These are phyloP conservation scores for Drosophila ironensis DNA, from an alignment of 1,140 invertebrate genomes.

Conservation along the genomic window DNA sequence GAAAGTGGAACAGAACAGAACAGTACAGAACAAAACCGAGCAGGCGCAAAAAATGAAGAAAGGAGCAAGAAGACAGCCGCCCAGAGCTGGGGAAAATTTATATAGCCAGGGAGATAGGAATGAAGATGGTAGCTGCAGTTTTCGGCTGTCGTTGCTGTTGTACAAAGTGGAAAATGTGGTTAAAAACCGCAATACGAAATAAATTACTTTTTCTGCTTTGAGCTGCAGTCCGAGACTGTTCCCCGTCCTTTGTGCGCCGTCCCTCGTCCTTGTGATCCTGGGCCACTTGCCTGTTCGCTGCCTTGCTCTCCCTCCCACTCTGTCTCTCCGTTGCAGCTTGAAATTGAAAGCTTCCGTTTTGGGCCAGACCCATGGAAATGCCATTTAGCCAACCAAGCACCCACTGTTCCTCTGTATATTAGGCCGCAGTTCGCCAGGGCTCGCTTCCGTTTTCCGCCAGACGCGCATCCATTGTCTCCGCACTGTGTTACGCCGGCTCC, in stretches of 20 bases:
- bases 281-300: slow-evolving; percentile 27
- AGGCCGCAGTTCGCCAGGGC: slow-evolving; percentile 66
- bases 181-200: slow-evolving; percentile 81
- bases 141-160: slow-evolving; percentile 75
- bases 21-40: too few species aligned
- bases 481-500: background rate
- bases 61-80: background rate
- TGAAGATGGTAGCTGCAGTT: slow-evolving; percentile 55
- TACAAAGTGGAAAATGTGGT: slow-evolving; percentile 81
- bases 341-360: slow-evolving; percentile 77
- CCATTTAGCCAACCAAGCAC: slow-evolving; percentile 57
- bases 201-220: slow-evolving; percentile 81
- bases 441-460: slow-evolving; percentile 67
- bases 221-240: slow-evolving; percentile 51
- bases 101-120: slow-evolving; percentile 53
- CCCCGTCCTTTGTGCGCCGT: slow-evolving; percentile 9
- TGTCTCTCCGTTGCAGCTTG: slow-evolving; percentile 67
- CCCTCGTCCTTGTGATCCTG: background rate
- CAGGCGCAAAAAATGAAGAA: too few species aligned
- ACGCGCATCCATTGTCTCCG: slow-evolving; percentile 32
- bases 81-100: slow-evolving; percentile 39
- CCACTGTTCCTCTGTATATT: slow-evolving; percentile 62
- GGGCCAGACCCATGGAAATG: slow-evolving; percentile 34
- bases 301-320: background rate
- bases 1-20: slow-evolving; percentile 54